phyloP scores from a whole-genome alignment of 2,797 vertebrate genomes.

The Acanthis flammea region DNA sequence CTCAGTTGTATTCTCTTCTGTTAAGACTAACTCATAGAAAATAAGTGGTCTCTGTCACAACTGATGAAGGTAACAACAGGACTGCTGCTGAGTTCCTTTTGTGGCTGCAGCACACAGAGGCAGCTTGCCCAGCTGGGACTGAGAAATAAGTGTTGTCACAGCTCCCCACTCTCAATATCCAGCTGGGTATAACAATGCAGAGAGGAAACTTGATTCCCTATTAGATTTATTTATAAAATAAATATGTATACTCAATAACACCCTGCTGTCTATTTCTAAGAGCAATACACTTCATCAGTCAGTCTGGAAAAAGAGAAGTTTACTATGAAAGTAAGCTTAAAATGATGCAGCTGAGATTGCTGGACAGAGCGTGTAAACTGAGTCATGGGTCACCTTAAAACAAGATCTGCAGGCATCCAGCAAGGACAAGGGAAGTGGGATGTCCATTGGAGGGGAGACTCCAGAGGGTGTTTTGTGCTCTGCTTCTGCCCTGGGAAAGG shows the following conservation, averaged over 20 bases:
- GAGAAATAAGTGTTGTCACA: neutral
- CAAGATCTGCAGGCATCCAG: neutral
- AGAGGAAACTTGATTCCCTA: neutral
- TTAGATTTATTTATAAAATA: neutral
- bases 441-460: accelerated
- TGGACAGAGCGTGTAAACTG: accelerated
- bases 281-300: neutral
- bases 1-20: neutral
- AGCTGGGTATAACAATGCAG: neutral
- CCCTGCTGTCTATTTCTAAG: neutral
- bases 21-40: neutral
- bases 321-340: neutral
- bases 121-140: neutral
- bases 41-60: neutral
- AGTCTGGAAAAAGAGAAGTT: neutral
- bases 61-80: neutral
- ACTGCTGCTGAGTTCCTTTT: neutral
- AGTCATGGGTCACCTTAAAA: neutral
- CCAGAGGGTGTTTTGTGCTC: neutral
- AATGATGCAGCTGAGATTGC: neutral
- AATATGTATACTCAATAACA: neutral
- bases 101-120: neutral
- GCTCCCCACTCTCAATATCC: neutral
- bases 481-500: neutral
- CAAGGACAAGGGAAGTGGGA: neutral